Percentiles rank a stretch among this genome's conserved stretches.
These are phyloP conservation scores for Prunella himalayana DNA, from an alignment of 2,113 vertebrate species.

Conservation along the genomic window DNA sequence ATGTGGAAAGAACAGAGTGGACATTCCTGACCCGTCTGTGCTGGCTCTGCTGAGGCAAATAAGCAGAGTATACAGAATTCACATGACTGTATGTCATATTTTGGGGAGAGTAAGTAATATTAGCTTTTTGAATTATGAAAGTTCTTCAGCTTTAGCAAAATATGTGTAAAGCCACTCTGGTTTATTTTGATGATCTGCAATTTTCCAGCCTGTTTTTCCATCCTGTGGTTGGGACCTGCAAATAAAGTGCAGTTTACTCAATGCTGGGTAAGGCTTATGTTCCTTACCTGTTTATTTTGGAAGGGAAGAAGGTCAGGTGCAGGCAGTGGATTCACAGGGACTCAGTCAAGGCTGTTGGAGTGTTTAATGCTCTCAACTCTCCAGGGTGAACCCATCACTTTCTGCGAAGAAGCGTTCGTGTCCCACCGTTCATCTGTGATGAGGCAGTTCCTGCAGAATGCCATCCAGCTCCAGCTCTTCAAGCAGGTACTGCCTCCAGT, in stretches of 20 bases:
- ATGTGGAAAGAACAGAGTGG: neutral
- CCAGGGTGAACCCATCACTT: conserved; percentile 94
- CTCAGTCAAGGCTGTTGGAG: neutral
- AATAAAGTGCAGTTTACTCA: neutral
- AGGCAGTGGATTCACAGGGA: neutral
- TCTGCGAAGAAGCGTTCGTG: conserved; percentile 89
- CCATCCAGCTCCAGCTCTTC: conserved; percentile 96
- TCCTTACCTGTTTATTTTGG: neutral
- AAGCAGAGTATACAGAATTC: neutral
- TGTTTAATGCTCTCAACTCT: neutral
- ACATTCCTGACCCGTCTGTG: conserved; percentile 4
- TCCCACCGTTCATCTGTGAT: conserved; percentile 92
- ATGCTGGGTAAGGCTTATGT: accelerated
- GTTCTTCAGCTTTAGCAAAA: neutral
- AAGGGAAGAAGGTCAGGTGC: neutral
- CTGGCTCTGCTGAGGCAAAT: neutral
- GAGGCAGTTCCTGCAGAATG: conserved; percentile 94
- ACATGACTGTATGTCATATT: neutral
- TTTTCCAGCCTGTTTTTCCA: neutral
- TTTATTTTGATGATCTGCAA: neutral
- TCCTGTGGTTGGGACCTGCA: neutral
- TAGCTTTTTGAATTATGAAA: neutral
- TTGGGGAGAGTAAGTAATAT: neutral
- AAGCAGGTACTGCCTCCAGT: conserved; percentile 82
- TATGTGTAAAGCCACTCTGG: neutral